A percentile compares a stretch with the other conserved stretches of the same genome.
Evolutionary conservation across 1,140 invertebrate species (phyloP).

Genomic region (Leptinotarsa lineolata): DNA sequence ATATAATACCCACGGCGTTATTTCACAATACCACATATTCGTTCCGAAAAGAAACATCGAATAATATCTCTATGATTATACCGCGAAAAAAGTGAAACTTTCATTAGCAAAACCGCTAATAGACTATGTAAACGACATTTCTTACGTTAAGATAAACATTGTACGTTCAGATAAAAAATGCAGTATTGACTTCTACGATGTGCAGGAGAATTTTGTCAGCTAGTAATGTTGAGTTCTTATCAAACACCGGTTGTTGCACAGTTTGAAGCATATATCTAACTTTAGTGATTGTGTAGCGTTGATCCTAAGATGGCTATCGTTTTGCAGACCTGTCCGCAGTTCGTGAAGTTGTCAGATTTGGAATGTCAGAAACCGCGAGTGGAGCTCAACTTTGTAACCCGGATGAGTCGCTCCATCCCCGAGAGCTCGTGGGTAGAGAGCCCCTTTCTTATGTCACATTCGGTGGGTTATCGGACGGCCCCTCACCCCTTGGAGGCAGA

Average conservation of each 20-base stretch:
- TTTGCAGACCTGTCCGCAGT: conserved; percentile 44
- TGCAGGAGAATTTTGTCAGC: neutral
- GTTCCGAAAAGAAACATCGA: conserved; percentile 4
- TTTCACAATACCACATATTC: neutral
- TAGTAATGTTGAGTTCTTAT: neutral
- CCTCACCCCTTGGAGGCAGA: conserved; percentile 51
- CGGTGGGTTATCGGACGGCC: conserved; percentile 58
- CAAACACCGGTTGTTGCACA: neutral
- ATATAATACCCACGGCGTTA: neutral
- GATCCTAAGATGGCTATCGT: conserved; percentile 18
- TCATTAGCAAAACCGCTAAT: neutral
- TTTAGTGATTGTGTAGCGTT: neutral
- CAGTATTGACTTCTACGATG: neutral
- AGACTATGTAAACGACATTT: neutral
- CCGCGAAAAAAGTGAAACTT: conserved; percentile 6
- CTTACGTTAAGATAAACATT: neutral
- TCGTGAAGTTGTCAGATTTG: conserved; percentile 53
- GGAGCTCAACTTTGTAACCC: conserved; percentile 47
- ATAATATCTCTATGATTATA: neutral
- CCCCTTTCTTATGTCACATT: conserved; percentile 64
- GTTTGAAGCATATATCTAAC: neutral
- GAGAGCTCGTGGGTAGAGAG: conserved; percentile 70
- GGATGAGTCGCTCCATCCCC: conserved; percentile 58
- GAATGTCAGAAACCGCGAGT: conserved; percentile 50
- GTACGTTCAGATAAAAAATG: conserved; percentile 1